Evolutionary conservation across 2,888 invertebrate genomes (phyloP).

Genomic region (Diarsia dahlii): DNA sequence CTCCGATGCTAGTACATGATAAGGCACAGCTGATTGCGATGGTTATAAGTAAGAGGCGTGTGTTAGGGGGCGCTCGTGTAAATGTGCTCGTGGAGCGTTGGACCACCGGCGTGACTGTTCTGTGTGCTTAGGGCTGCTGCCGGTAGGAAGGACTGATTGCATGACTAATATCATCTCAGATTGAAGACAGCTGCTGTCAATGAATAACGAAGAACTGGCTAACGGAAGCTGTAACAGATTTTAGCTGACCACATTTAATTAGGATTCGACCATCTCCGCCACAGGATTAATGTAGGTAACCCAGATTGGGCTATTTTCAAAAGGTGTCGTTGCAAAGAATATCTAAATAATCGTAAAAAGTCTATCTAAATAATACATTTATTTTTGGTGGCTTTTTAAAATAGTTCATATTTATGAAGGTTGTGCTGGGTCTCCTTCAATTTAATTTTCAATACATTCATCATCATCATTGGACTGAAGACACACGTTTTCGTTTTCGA

Average conservation of each 20-base stretch:
- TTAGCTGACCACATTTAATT: too few species aligned
- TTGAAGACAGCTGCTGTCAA: not conserved
- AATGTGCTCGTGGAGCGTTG: conserved; percentile 60
- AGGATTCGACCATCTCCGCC: not conserved
- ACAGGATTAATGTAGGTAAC: not conserved
- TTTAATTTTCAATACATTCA: too few species aligned
- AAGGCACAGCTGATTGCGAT: conserved; percentile 53
- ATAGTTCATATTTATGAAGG: too few species aligned
- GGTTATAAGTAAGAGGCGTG: conserved; percentile 54
- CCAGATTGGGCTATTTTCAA: too few species aligned
- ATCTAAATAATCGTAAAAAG: too few species aligned
- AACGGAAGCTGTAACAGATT: not conserved
- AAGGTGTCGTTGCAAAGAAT: too few species aligned
- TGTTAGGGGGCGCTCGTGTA: conserved; percentile 66
- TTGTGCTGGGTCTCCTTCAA: too few species aligned
- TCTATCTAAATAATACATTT: too few species aligned
- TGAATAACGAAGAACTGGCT: not conserved
- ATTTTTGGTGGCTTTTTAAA: too few species aligned
- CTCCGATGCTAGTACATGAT: conserved; percentile 16
- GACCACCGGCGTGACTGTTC: conserved; percentile 66
- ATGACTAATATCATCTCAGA: not conserved
- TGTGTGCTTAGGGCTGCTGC: conserved; percentile 46
- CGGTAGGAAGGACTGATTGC: not conserved
- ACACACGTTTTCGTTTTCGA: not conserved
- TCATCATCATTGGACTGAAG: not conserved